Conservation (phyloP, 2,888 invertebrate genomes). For the Troilus luridus region DNA sequence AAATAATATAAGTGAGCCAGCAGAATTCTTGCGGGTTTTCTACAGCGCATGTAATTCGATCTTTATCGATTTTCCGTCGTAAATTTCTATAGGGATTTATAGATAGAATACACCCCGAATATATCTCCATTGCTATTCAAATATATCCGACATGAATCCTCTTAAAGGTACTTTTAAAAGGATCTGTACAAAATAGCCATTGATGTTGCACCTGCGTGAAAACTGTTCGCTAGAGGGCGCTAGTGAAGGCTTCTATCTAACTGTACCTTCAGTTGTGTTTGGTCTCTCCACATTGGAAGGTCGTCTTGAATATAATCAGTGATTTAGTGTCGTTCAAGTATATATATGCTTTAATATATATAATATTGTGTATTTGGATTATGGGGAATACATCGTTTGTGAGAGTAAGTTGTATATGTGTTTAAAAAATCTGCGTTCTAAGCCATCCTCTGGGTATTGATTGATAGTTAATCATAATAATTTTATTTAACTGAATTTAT, state of each 20-base stretch:
- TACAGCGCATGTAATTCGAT: neutral
- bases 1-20: neutral
- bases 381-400: neutral
- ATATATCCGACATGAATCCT: slow-evolving; percentile 33
- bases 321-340: neutral
- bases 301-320: neutral
- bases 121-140: neutral
- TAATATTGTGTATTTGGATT: neutral
- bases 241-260: neutral
- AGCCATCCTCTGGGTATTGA: neutral
- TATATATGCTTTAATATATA: neutral
- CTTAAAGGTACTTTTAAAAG: neutral
- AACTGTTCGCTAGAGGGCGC: neutral
- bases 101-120: neutral
- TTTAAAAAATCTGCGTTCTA: neutral
- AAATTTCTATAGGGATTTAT: too few relatives aligned
- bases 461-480: too few relatives aligned
- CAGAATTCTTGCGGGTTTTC: neutral
- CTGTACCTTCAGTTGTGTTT: slow-evolving; percentile 35
- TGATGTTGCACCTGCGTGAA: slow-evolving; percentile 26
- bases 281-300: neutral
- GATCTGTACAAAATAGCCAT: neutral
- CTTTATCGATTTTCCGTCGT: neutral
- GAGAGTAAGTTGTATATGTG: neutral
- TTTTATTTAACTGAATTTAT: too few relatives aligned